Base-by-base conservation (phyloP, 1,140 invertebrate species). In the Papilio aristodemus region DNA sequence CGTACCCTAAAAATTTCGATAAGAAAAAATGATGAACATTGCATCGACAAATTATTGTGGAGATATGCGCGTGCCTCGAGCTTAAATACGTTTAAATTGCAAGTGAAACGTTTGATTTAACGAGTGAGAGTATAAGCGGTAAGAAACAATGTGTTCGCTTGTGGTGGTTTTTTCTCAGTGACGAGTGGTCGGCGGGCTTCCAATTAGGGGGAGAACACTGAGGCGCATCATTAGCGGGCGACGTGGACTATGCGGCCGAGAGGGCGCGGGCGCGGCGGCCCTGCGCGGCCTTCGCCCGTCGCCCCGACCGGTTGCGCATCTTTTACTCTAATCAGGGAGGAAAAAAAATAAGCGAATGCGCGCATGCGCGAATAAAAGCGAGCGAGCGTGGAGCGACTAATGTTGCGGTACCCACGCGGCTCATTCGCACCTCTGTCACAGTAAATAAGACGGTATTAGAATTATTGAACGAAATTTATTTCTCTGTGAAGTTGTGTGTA, bases 291-390 rank as follows among this genome's bases (percentile, higher is more conserved):
- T 90, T 90, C 84, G 86, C 72, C 64, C 75, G 70, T 54, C 46
- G 41, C 41, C 41, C 75, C 70, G 79, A 91, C 89, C 87, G 87
- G 89, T 91, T 86, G 85, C 72, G 80, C 86, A 87, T 89, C 87
- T 90, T 86, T 87, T 84, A 85, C 87, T 89, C 86, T 89, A 89
- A 91, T 90, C 89, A 88, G 82, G 10, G 17, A 54, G 80, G 79
- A 77, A 87, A 90, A n/a, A 87, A 90, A 91, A 87, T 80, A 85
- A 84, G 73, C 78, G n/a, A n/a, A n/a, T n/a, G n/a, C n/a, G n/a
- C n/a, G n/a, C n/a, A n/a, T n/a, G n/a, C n/a, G n/a, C n/a, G n/a
- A n/a, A n/a, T n/a, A n/a, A n/a, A 89, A 87, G 82, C 83, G 82
- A 89, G 83, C 79, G 83, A 84, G 80, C 83, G 84, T 82, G 84